Conservation (phyloP, 2,797 vertebrate species). For the Premnoplex brunnescens region DNA sequence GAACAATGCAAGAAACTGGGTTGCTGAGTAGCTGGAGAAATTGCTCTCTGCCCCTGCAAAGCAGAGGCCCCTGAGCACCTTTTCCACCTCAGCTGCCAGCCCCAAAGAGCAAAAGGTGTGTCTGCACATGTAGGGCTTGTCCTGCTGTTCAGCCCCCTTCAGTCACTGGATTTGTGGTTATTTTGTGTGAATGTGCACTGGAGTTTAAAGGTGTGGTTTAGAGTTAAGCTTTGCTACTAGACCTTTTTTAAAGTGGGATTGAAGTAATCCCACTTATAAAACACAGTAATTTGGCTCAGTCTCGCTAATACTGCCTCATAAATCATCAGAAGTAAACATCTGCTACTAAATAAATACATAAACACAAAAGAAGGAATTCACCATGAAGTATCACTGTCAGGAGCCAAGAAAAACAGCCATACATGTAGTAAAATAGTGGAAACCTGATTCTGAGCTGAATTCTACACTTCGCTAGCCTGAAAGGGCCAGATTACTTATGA, state of each 20-base stretch:
- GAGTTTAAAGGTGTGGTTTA: not conserved
- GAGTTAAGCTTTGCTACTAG: not conserved
- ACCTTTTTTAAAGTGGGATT: not conserved
- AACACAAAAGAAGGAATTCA: not conserved
- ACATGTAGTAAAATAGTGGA: slow-evolving; percentile 4
- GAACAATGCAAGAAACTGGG: not conserved
- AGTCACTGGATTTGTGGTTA: not conserved
- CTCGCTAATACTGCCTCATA: not conserved
- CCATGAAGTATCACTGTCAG: not conserved
- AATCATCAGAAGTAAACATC: not conserved
- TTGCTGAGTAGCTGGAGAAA: not conserved
- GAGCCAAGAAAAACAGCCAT: not conserved
- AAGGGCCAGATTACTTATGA: slow-evolving; percentile 19
- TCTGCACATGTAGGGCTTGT: not conserved
- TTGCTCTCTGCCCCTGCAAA: not conserved
- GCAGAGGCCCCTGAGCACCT: not conserved
- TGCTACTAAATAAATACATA: not conserved
- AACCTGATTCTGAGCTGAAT: not conserved
- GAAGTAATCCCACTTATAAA: not conserved
- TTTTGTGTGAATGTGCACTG: not conserved
- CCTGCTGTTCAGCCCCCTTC: not conserved
- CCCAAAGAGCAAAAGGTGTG: not conserved
- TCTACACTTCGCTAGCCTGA: not conserved
- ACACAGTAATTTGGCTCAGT: not conserved
- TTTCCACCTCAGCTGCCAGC: not conserved